Conservation (phyloP, 1,140 invertebrate species). For the Drosophila guanche region DNA sequence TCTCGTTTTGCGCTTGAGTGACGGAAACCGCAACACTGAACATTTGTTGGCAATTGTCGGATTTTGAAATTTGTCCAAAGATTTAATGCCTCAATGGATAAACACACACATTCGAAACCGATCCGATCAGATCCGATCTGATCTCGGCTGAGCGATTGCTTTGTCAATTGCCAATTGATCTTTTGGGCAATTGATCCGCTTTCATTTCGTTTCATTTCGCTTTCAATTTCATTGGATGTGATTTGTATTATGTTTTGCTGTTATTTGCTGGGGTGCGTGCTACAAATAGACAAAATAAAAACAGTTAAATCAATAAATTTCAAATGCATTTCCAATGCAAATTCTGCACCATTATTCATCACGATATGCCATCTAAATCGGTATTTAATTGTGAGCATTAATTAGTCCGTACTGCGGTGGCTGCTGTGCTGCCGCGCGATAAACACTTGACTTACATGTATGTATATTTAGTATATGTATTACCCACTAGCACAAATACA, state of each 20-base stretch:
- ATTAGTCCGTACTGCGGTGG: constrained; percentile 35
- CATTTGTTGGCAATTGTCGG: constrained; percentile 33
- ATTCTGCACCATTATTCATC: constrained; percentile 40
- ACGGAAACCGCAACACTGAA: constrained; percentile 52
- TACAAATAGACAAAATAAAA: constrained; percentile 18
- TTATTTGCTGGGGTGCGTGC: constrained; percentile 50
- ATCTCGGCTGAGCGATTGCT: constrained; percentile 44
- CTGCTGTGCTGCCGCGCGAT: constrained; percentile 36
- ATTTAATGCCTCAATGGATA: constrained; percentile 68
- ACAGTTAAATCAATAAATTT: constrained; percentile 45
- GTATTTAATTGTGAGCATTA: constrained; percentile 64
- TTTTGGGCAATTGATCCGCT: constrained; percentile 79
- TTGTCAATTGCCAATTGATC: constrained; percentile 81
- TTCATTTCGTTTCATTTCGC: constrained; percentile 49
- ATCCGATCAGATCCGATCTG: constrained; percentile 42
- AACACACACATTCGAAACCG: constrained; percentile 12
- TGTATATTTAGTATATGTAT: neutral
- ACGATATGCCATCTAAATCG: constrained; percentile 65
- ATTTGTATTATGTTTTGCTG: neutral
- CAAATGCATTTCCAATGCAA: constrained; percentile 49
- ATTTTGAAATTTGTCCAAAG: constrained; percentile 53
- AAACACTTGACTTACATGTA: constrained; percentile 34
- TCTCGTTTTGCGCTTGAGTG: constrained; percentile 72
- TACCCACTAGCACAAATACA: constrained; percentile 6
- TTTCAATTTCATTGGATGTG: constrained; percentile 22